phyloP scores from a whole-genome alignment of 2,888 invertebrate species.

The Pocota personata region DNA sequence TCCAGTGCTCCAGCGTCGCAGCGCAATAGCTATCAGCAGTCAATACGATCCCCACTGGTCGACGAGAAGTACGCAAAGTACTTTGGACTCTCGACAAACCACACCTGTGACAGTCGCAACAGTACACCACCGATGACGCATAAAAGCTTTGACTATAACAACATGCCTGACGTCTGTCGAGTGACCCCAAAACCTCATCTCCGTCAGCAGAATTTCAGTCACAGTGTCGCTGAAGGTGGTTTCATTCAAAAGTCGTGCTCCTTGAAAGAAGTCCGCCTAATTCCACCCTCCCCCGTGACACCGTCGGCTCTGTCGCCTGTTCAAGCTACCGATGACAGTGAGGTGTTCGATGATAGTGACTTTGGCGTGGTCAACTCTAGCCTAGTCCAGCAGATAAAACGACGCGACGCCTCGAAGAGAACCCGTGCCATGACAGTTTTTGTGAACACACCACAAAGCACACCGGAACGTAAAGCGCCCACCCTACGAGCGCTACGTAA shows the following conservation, averaged over 20 bases:
- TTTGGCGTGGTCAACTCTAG: conserved; percentile 43
- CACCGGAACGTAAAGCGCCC: conserved; percentile 55
- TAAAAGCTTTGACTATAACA: conserved; percentile 53
- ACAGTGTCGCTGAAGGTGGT: conserved; percentile 25
- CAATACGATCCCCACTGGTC: conserved; percentile 66
- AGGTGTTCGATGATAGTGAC: conserved; percentile 56
- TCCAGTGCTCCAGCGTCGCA: conserved; percentile 59
- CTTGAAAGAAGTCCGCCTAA: conserved; percentile 47
- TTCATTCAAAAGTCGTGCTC: conserved; percentile 61
- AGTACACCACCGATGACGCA: conserved; percentile 52
- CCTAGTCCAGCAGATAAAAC: conserved; percentile 71
- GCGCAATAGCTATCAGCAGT: conserved; percentile 63
- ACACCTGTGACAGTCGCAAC: conserved; percentile 38
- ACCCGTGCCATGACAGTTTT: conserved; percentile 77
- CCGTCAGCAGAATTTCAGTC: conserved; percentile 54
- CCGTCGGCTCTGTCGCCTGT: conserved; percentile 27
- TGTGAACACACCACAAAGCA: conserved; percentile 67
- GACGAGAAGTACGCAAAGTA: conserved; percentile 80
- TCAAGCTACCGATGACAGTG: conserved; percentile 29
- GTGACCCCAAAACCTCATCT: conserved; percentile 58
- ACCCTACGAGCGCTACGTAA: conserved; percentile 61
- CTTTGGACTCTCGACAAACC: conserved; percentile 77
- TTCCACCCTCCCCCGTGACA: conserved; percentile 43
- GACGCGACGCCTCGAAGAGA: conserved; percentile 78
- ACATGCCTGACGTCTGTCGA: conserved; percentile 72